Evolutionary conservation across 2,888 invertebrate genomes (phyloP).

Genomic region (Gryllus longicercus): DNA sequence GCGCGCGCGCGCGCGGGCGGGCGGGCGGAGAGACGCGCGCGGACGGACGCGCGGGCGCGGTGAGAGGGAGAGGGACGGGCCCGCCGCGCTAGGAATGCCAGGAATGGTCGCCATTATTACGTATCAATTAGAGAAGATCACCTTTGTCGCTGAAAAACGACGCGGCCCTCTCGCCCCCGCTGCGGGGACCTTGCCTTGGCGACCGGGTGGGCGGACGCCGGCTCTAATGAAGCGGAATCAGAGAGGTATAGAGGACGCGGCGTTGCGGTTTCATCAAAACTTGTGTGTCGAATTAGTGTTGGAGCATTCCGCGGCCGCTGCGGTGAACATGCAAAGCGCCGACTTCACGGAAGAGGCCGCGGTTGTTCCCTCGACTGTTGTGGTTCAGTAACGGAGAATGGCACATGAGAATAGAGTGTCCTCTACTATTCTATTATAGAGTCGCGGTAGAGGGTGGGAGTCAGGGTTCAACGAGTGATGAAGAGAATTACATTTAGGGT

Average conservation of each 20-base stretch:
- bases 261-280: background rate
- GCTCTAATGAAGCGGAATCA: background rate
- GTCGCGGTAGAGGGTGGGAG: too few species aligned
- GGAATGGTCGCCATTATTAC: background rate
- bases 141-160: background rate
- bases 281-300: background rate
- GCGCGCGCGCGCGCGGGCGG: background rate
- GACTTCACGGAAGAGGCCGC: too few species aligned
- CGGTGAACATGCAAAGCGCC: too few species aligned
- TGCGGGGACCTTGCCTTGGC: background rate
- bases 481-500: too few species aligned
- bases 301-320: too few species aligned
- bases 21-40: background rate
- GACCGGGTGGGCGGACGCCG: background rate
- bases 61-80: background rate
- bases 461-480: too few species aligned
- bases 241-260: background rate
- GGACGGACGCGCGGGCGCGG: background rate
- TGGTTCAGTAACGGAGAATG: too few species aligned
- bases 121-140: conserved; percentile 11
- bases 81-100: background rate
- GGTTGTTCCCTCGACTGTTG: too few species aligned
- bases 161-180: background rate
- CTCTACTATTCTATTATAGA: too few species aligned
- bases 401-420: too few species aligned